Evolutionary conservation across 2,797 vertebrate genomes (phyloP).

Genomic region (Mormyrus proboscirostris): DNA sequence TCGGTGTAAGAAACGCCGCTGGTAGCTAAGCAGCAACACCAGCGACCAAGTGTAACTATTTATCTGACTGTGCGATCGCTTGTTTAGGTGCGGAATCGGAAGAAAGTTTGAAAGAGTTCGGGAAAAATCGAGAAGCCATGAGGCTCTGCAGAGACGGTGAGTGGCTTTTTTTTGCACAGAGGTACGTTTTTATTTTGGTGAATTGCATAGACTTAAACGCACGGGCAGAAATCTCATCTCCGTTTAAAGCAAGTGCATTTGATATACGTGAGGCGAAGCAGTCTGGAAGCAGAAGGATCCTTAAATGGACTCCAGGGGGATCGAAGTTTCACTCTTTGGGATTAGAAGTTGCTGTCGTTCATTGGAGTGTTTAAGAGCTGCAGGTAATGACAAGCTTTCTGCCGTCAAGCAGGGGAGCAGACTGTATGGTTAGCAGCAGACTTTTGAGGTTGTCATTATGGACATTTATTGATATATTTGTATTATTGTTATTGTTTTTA

Average conservation of each 20-base stretch:
- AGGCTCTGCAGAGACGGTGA: constrained; percentile 97
- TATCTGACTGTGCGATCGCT: constrained; percentile 53
- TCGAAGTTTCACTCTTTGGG: background rate
- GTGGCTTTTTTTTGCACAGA: constrained; percentile 53
- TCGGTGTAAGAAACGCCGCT: constrained; percentile 58
- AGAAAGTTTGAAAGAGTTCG: constrained; percentile 98
- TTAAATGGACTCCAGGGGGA: background rate
- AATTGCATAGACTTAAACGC: constrained; percentile 42
- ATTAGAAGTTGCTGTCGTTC: background rate
- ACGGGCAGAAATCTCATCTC: constrained; percentile 28
- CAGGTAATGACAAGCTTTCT: constrained; percentile 1
- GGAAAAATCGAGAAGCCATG: constrained; percentile 95
- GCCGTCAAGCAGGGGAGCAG: background rate
- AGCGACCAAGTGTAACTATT: constrained; percentile 68
- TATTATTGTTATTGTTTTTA: background rate
- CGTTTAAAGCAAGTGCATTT: constrained; percentile 33
- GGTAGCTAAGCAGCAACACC: constrained; percentile 55
- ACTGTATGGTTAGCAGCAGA: background rate
- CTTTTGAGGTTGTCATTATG: background rate
- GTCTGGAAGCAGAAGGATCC: background rate
- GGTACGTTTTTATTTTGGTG: constrained; percentile 55
- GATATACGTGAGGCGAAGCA: background rate
- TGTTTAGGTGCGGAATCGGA: constrained; percentile 80
- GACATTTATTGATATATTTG: background rate
- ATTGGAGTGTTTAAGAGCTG: background rate